Base-by-base conservation (phyloP, 2,113 vertebrate genomes). In the Callospermophilus lateralis region DNA sequence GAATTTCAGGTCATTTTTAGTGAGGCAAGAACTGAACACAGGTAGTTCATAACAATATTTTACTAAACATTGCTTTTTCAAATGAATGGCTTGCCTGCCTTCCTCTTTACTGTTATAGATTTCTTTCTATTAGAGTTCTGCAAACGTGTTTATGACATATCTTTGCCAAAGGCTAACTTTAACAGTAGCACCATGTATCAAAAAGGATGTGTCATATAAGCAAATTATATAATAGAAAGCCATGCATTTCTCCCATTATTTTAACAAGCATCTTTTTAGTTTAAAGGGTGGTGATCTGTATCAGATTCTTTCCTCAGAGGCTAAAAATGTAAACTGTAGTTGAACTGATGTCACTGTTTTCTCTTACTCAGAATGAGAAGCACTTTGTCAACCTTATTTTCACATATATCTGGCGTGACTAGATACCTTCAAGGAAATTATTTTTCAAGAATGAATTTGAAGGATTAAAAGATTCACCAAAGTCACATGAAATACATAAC, bases 91-190 rank as follows among this genome's bases (percentile, higher is more conserved):
- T 96, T 94, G 88, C 42, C 30, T 70, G 80, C 24, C 67, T 93
- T 39, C 37, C 74, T 97, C 90, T 84, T 80, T 78, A 73, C 73
- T 89, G 58, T 94, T 90, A 94, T 16, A 94, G 70, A 94, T 92
- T 87, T 93, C 80, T 63, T 98, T 90, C 89, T 97, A 92, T 37
- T 96, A 58, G 89, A 95, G 58, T 42, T 97, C 68, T 86, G 93
- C 77, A 97, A 96, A 78, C 0, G 22, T 93, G 92, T 97, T 97
- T 91, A 97, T 96, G 93, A 94, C 96, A 96, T 89, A 96, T 93
- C 58, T 86, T 91, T 92, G 88, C 96, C 91, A 39, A 84, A 97
- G 97, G 94, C 92, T 90, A 72, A 97, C 93, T 78, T 83, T 51
- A 65, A 32, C 42, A 92, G 89, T 20, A 95, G 70, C 55, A 65